phyloP scores from a whole-genome alignment of 2,797 vertebrate species.

The Tachyglossus aculeatus region DNA sequence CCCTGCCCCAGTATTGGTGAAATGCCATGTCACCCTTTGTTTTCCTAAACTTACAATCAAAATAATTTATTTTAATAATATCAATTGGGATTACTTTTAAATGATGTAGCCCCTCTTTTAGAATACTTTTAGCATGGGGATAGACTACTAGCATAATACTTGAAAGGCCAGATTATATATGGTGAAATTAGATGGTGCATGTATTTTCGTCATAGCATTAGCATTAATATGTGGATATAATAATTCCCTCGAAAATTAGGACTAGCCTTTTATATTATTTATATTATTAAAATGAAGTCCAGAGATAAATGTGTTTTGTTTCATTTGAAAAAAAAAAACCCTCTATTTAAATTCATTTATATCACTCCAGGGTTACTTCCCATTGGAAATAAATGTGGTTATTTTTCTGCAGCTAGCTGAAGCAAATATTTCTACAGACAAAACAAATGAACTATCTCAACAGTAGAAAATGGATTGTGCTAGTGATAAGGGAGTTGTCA shows the following conservation, averaged over 20 bases:
- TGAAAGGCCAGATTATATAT: slow-evolving; percentile 19
- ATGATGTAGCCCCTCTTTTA: slow-evolving; percentile 14
- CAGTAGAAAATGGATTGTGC: slow-evolving; percentile 47
- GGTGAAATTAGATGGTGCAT: slow-evolving; percentile 40
- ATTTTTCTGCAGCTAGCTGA: slow-evolving; percentile 45
- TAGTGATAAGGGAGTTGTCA: slow-evolving; percentile 51
- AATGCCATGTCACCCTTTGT: neutral
- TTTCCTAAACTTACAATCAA: slow-evolving; percentile 7
- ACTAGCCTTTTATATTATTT: slow-evolving; percentile 27
- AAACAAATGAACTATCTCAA: slow-evolving; percentile 56
- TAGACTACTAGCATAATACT: slow-evolving; percentile 37
- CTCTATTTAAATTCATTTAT: slow-evolving; percentile 58
- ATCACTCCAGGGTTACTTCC: slow-evolving; percentile 54
- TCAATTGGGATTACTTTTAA: slow-evolving; percentile 19
- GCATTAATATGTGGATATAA: slow-evolving; percentile 33
- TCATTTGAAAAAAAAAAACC: too few relatives aligned
- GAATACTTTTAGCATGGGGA: neutral
- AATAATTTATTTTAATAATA: slow-evolving; percentile 3
- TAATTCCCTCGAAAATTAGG: slow-evolving; percentile 25
- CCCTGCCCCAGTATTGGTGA: slow-evolving; percentile 16
- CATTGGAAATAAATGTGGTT: slow-evolving; percentile 59
- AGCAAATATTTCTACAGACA: slow-evolving; percentile 56
- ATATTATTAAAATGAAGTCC: slow-evolving; percentile 23
- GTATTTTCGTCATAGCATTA: slow-evolving; percentile 19
- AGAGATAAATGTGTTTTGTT: slow-evolving; percentile 14